Evolutionary conservation across 2,797 vertebrate genomes (phyloP), one percentile per base, ranked within the genome.

Genomic region (Pipistrellus nathusii): DNA sequence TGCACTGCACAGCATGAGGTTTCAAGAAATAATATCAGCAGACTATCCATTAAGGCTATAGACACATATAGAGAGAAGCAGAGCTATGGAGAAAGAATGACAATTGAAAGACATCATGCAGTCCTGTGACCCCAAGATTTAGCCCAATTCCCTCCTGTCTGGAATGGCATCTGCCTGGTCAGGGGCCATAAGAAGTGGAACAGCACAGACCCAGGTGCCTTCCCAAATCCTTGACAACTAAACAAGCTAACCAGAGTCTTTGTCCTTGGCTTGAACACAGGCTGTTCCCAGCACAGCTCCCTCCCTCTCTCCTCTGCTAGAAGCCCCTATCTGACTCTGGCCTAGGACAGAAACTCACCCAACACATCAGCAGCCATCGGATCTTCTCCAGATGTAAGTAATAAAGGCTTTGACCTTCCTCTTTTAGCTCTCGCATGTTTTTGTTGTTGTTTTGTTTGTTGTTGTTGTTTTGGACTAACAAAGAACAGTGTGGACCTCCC

Each of bases 21-120:
- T 85, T 30, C n/a, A 85, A 93, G 59, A 92, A 81, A 83, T 51
- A 86, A 75, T 57, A 95, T 57, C 35, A 44, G 51, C 48, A 72
- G 4, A 57, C 32, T 25, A 68, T 53, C 13, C 57, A 81, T 57
- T 94, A 83, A 89, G 38, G 32, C 32, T 84, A 81, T 30, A 76
- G 35, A 64, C 64, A 76, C 10, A 41, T 32, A 77, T 4, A 85
- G 15, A 68, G n/a, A 90, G n/a, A 82, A 76, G 48, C 17, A 77
- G 6, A 85, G 14, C 46, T 72, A 48, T 30, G 53, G 23, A 69
- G 13, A 91, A 27, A 83, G 9, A 85, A 78, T 18, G n/a, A 51
- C 23, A 85, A 82, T 8, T 91, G 30, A 83, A 76, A 82, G 62
- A 95, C n/a, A 44, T 77, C 38, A 57, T 10, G 10, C 48, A 87